Percentiles rank a stretch among this genome's conserved stretches.
Conservation (phyloP, 37 sponge, comb jelly and placozoan species). For the Spongilla lacustris region DNA sequence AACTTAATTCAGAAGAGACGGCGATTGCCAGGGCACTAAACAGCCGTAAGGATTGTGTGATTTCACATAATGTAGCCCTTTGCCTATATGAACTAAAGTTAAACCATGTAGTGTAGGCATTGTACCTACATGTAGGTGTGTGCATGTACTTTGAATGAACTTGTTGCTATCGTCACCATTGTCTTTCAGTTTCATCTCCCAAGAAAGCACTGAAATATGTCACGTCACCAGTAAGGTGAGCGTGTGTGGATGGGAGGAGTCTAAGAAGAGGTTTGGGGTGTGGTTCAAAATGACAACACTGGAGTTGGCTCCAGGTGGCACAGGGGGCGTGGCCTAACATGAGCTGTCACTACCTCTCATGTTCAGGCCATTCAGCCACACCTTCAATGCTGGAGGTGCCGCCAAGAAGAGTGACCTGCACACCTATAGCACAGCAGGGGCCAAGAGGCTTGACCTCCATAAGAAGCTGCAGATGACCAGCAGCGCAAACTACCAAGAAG, state of each 20-base stretch:
- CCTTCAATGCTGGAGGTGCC: neutral
- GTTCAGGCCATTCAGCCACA: neutral
- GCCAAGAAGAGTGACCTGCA: neutral
- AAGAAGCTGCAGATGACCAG: neutral
- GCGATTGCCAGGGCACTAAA: neutral
- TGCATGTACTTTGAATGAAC: too few species aligned
- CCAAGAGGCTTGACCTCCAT: neutral
- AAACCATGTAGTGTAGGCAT: too few species aligned
- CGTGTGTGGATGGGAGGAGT: neutral
- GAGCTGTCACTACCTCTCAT: neutral
- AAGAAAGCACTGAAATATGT: neutral
- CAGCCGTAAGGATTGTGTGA: neutral
- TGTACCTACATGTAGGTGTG: neutral
- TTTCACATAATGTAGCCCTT: too few species aligned
- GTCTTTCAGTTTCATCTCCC: neutral
- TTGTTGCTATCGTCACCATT: neutral
- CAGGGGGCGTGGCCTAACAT: neutral
- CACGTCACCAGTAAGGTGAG: neutral
- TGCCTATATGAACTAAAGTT: neutral
- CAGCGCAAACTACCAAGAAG: neutral
- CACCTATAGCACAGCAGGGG: neutral
- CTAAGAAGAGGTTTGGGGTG: too few species aligned
- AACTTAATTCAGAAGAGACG: conserved; percentile 30
- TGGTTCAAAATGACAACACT: too few species aligned
- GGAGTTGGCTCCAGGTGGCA: too few species aligned